A percentile compares a stretch with the other conserved stretches of the same genome.
These are phyloP conservation scores for Pegea sp. DNA, from an alignment of 23 tunicate genomes.

Conservation along the genomic window DNA sequence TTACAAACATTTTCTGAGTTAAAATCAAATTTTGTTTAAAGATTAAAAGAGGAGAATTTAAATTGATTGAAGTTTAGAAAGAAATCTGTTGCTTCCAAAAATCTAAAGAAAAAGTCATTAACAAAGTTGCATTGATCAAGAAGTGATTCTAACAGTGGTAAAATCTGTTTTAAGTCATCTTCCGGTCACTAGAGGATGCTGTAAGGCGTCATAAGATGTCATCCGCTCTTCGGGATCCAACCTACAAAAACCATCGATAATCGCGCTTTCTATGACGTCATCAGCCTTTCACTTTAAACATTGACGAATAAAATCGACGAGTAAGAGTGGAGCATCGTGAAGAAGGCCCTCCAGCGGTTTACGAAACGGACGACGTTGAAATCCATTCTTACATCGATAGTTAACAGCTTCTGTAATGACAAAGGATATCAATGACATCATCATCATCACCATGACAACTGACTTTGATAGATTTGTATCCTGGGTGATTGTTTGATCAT, in stretches of 20 bases:
- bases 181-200: conserved; percentile 34
- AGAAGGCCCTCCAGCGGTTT: conserved; percentile 31
- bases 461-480: conserved; percentile 62
- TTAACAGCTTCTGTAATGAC: conserved; percentile 50
- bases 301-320: conserved; percentile 45
- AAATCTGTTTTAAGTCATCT: too few species aligned
- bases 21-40: too few species aligned
- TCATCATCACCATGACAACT: neutral
- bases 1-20: too few species aligned
- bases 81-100: too few species aligned
- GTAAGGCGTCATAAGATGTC: conserved; percentile 42
- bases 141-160: too few species aligned
- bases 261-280: too few species aligned
- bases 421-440: neutral
- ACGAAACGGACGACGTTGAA: conserved; percentile 68
- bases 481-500: conserved; percentile 66
- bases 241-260: too few species aligned
- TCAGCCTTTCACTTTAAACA: conserved; percentile 81
- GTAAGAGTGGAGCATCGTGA: conserved; percentile 12
- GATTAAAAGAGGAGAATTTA: too few species aligned
- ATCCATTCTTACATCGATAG: conserved; percentile 84
- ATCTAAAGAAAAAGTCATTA: too few species aligned
- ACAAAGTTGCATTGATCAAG: too few species aligned
- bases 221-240: conserved; percentile 40
- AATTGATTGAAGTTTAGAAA: too few species aligned